phyloP scores from a whole-genome alignment of 2,113 vertebrate genomes.

The Beaufortia kweichowensis region DNA sequence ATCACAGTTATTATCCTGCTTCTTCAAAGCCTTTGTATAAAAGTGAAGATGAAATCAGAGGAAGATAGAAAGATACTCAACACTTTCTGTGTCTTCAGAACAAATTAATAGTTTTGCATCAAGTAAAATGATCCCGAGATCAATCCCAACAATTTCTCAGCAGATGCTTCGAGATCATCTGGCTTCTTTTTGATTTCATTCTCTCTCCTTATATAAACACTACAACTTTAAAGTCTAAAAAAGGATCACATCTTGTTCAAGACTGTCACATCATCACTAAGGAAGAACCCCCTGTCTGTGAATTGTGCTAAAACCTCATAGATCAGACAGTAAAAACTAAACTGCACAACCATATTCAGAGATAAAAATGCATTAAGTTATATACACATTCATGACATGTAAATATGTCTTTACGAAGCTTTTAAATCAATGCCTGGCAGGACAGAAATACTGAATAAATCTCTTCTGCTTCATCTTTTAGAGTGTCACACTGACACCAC shows the following conservation, averaged over 20 bases:
- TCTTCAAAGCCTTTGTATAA: background rate
- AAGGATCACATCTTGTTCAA: too few relatives aligned
- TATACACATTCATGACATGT: conserved; percentile 9
- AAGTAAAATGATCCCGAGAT: background rate
- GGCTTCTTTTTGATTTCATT: background rate
- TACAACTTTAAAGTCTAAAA: background rate
- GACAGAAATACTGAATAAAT: background rate
- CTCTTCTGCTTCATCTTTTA: background rate
- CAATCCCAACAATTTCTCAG: background rate
- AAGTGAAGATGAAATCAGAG: background rate
- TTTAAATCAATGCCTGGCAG: background rate
- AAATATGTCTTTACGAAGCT: background rate
- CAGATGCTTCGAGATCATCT: background rate
- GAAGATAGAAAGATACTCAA: background rate
- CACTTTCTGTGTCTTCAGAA: background rate
- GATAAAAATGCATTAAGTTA: background rate
- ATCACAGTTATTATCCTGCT: background rate
- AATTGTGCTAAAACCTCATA: background rate
- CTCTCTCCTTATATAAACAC: background rate
- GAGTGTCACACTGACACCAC: background rate
- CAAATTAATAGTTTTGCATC: background rate
- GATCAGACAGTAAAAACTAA: background rate
- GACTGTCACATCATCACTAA: background rate
- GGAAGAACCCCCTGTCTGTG: background rate
- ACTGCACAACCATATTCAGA: background rate